Evolutionary conservation across 2,113 vertebrate species (phyloP).

Genomic region (Piaya cayana): DNA sequence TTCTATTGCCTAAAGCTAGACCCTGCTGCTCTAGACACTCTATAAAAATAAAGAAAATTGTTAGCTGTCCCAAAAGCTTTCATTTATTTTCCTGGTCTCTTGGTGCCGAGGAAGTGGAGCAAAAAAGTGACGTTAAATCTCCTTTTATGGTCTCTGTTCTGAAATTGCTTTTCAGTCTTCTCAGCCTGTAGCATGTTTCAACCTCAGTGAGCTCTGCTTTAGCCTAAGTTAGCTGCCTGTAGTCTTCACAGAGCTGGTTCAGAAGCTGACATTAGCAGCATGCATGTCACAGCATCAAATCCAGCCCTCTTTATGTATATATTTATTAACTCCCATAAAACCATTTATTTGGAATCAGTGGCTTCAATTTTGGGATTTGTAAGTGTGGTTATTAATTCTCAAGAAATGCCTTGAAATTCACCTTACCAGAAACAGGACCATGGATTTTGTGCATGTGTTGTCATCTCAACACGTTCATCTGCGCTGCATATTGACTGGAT

Average conservation of each 20-base stretch:
- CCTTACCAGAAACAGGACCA: neutral
- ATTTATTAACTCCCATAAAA: neutral
- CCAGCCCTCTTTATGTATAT: neutral
- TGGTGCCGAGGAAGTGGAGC: neutral
- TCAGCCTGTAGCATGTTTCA: neutral
- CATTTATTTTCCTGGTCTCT: neutral
- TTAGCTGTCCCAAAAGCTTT: neutral
- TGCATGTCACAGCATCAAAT: neutral
- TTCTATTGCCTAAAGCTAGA: neutral
- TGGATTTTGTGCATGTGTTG: neutral
- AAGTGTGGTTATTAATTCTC: neutral
- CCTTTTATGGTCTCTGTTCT: neutral
- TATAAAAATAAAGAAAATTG: neutral
- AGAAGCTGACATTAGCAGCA: neutral
- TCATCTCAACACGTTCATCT: neutral
- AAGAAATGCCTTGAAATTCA: slow-evolving; percentile 8
- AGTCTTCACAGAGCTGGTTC: neutral
- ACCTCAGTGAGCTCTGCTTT: neutral
- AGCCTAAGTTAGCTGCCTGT: neutral
- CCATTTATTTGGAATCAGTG: slow-evolving; percentile 38
- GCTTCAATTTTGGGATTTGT: neutral
- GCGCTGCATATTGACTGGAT: neutral
- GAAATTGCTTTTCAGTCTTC: neutral
- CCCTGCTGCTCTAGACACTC: neutral
- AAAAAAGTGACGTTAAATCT: neutral